These are phyloP conservation scores for Prochilodus magdalenae DNA, from an alignment of 2,113 vertebrate species.

Conservation along the genomic window DNA sequence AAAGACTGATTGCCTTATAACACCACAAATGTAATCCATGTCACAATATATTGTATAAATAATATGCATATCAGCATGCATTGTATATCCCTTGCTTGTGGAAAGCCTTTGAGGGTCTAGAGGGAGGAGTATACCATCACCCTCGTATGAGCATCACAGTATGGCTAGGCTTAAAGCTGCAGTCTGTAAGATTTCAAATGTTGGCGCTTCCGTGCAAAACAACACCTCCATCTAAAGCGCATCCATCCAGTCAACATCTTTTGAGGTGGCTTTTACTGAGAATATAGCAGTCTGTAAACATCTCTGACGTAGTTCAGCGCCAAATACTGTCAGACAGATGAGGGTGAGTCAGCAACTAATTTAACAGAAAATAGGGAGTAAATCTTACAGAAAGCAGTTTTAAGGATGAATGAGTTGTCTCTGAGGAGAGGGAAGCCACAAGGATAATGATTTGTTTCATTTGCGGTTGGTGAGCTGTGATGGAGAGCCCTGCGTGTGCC, in stretches of 20 bases:
- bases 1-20: conserved; percentile 60
- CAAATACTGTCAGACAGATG: not conserved
- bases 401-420: conserved; percentile 1
- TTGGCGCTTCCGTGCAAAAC: not conserved
- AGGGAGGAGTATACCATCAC: conserved; percentile 58
- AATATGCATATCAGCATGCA: conserved; percentile 81
- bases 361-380: not conserved
- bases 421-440: not conserved
- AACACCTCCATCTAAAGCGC: not conserved
- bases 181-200: not conserved
- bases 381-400: conserved; percentile 23
- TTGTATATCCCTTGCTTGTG: conserved; percentile 72
- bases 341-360: conserved; percentile 18
- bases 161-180: not conserved
- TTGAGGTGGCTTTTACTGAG: not conserved
- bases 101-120: conserved; percentile 65
- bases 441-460: not conserved
- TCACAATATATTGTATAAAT: conserved; percentile 72
- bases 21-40: conserved; percentile 73
- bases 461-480: not conserved
- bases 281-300: conserved; percentile 22
- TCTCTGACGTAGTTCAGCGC: not conserved
- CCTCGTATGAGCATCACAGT: conserved; percentile 41
- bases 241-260: not conserved
- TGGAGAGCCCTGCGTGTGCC: not conserved